Base-by-base conservation (phyloP, 1,140 invertebrate genomes). In the Ceratina australensis region DNA sequence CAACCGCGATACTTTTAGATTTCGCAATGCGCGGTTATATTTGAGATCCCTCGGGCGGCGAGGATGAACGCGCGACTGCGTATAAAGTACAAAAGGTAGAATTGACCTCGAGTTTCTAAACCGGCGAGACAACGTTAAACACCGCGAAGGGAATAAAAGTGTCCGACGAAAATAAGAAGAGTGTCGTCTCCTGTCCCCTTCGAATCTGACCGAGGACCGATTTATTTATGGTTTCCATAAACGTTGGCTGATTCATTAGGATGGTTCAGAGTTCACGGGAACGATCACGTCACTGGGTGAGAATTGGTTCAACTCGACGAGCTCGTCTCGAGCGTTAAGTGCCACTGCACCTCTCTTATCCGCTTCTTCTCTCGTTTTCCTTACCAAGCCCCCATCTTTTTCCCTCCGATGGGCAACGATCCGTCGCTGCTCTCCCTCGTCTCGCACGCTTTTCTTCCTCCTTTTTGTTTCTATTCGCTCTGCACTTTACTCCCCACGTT, bases 251-350 rank as follows among this genome's bases (percentile, higher is more conserved):
- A 72, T 80, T 86, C 82, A 80, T 78, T 79, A 68, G 65, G 15
- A 28, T n/a, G 59, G 77, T 87, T 80, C 80, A 76, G 57, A 74
- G 71, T 78, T 84, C 73, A 73, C 77, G 73, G 64, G 71, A 86
- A 82, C 73, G 72, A 71, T 86, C 79, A 72, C 82, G 73, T 86
- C 84, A 86, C 71, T 52, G 82, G 54, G 73, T 78, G 79, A 78
- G 82, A 87, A 86, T 84, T 84, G 78, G 81, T 80, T 69, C 82
- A 84, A 81, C 79, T 76, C 57, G 71, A 57, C 63, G 22, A 26
- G 57, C 79, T 79, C 72, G 57, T 85, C 77, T 72, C 63, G 16
- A 47, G 54, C 81, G 63, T 79, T 61, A 83, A 83, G 82, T 69
- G 72, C 50, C 68, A 71, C 61, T 67, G 54, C 69, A 65, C 66